A percentile compares a stretch with the other conserved stretches of the same genome.
phyloP scores from a whole-genome alignment of 2,888 invertebrate species.

The Sussaba pulchella region DNA sequence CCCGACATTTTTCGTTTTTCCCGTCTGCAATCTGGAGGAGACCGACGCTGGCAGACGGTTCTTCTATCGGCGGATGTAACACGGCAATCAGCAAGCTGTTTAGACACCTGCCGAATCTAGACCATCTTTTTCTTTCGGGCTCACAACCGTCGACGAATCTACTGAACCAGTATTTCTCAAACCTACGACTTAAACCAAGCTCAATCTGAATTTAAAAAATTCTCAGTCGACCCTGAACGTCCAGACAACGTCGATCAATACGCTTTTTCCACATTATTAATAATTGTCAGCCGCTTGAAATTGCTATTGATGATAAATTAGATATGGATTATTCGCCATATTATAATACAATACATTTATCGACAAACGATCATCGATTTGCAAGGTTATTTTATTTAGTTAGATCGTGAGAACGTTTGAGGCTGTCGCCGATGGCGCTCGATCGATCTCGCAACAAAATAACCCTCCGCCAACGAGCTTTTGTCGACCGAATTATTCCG shows the following conservation, averaged over 20 bases:
- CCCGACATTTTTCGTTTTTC: constrained; percentile 29
- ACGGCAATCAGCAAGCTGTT: constrained; percentile 70
- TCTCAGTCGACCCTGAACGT: neutral
- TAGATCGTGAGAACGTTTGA: too few species aligned
- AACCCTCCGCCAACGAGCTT: neutral
- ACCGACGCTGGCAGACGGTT: constrained; percentile 14
- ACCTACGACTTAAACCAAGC: neutral
- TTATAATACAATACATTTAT: neutral
- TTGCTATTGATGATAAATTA: too few species aligned
- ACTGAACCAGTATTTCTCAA: neutral
- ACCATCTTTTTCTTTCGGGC: neutral
- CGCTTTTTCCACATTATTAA: too few species aligned
- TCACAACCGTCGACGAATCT: neutral
- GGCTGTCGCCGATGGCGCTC: too few species aligned
- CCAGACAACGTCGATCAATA: too few species aligned
- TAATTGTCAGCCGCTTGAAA: too few species aligned
- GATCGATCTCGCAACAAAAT: neutral
- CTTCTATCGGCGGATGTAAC: constrained; percentile 4
- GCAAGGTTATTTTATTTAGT: too few species aligned
- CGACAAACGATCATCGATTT: too few species aligned
- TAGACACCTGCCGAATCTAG: constrained; percentile 64
- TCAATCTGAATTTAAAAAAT: neutral
- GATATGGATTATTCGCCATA: neutral
- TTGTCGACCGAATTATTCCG: neutral
- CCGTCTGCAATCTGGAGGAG: constrained; percentile 11